These are phyloP conservation scores for Hemicordylus capensis DNA, from an alignment of 2,113 vertebrate species.

Conservation along the genomic window DNA sequence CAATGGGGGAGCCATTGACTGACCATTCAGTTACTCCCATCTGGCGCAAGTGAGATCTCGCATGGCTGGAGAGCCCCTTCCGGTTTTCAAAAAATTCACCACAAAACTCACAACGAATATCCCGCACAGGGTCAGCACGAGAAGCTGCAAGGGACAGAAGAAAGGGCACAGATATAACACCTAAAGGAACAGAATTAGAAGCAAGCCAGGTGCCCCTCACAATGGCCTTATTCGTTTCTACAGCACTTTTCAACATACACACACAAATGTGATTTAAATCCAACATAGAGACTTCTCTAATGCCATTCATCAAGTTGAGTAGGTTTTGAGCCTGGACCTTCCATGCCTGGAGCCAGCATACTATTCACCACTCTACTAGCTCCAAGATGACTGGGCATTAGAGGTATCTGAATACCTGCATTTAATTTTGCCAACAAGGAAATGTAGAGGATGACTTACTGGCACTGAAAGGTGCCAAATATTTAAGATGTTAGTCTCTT, in stretches of 20 bases:
- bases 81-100: slow-evolving; percentile 96
- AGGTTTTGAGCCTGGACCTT: background rate
- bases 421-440: background rate
- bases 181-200: background rate
- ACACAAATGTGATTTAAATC: background rate
- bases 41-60: slow-evolving; percentile 92
- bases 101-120: slow-evolving; percentile 94
- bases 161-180: background rate
- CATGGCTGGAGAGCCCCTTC: slow-evolving; percentile 94
- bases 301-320: background rate
- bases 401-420: background rate
- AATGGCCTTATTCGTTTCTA: background rate
- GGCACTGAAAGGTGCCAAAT: background rate
- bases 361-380: background rate
- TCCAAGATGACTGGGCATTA: background rate
- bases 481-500: background rate
- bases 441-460: background rate
- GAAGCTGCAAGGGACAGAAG: slow-evolving; percentile 60
- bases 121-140: slow-evolving; percentile 74
- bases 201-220: background rate
- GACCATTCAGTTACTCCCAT: slow-evolving; percentile 97
- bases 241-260: background rate
- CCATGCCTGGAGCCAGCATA: background rate
- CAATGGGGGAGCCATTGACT: slow-evolving; percentile 94
- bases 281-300: background rate